Conservation (phyloP, 2,113 vertebrate species). For the Uropsilus gracilis region DNA sequence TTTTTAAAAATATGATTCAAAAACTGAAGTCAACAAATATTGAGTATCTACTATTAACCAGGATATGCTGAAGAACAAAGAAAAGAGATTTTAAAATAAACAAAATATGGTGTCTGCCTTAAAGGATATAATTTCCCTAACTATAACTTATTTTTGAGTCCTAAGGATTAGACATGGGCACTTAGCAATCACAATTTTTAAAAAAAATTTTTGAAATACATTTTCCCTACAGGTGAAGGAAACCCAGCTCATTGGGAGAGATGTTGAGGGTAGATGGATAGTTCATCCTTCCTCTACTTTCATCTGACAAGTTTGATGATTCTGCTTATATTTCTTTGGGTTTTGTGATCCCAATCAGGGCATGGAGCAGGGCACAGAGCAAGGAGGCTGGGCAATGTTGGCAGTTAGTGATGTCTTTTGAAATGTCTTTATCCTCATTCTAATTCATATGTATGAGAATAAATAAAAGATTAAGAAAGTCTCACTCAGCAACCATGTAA, state of each 20-base stretch:
- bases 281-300: neutral
- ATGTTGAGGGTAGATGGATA: neutral
- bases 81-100: neutral
- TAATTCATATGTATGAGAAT: conserved; percentile 10
- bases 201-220: neutral
- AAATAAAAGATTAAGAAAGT: conserved; percentile 16
- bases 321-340: neutral
- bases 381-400: neutral
- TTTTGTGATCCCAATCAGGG: neutral
- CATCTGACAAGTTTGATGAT: neutral
- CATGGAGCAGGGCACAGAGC: neutral
- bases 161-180: conserved; percentile 25
- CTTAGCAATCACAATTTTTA: neutral
- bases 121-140: neutral
- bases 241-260: neutral
- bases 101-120: neutral
- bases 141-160: neutral
- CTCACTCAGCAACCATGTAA: neutral
- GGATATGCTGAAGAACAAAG: neutral
- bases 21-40: conserved; percentile 15
- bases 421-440: neutral
- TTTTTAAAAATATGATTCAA: conserved; percentile 16
- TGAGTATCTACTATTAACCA: neutral
- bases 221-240: neutral
- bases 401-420: neutral